A percentile compares a stretch with the other conserved stretches of the same genome.
These are phyloP conservation scores for Esox masquinongy DNA, from an alignment of 2,797 vertebrate genomes.

Conservation along the genomic window DNA sequence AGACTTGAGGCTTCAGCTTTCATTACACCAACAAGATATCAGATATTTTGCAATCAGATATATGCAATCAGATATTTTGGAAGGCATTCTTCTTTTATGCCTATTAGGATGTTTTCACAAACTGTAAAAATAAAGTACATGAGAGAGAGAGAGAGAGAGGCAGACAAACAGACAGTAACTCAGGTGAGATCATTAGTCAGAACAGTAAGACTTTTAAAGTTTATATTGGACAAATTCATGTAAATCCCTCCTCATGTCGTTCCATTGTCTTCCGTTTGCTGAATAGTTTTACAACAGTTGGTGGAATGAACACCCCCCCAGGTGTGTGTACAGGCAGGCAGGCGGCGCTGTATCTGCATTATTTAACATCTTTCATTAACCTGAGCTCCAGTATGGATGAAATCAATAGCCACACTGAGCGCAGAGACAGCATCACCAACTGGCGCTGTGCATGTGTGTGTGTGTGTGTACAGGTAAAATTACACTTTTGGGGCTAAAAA, in stretches of 20 bases:
- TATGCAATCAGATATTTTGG: neutral
- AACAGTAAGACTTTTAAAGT: neutral
- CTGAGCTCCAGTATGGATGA: conserved; percentile 50
- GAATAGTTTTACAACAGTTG: too few species aligned
- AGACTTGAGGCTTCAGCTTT: neutral
- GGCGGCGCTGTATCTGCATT: conserved; percentile 3
- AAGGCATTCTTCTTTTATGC: neutral
- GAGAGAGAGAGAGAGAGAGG: neutral
- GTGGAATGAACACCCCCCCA: neutral
- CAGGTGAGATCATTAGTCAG: neutral
- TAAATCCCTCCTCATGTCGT: too few species aligned
- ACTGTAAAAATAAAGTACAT: neutral
- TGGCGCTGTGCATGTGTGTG: neutral
- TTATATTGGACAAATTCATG: too few species aligned
- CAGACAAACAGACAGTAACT: neutral
- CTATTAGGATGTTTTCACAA: neutral
- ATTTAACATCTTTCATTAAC: conserved; percentile 54
- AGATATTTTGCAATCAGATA: neutral
- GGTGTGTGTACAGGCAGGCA: neutral
- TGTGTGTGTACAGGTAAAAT: neutral
- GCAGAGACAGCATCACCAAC: neutral
- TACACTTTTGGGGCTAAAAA: too few species aligned
- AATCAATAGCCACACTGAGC: conserved; percentile 55
- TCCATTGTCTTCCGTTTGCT: too few species aligned
- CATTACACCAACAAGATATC: neutral